Base-by-base conservation (phyloP, 2,888 invertebrate genomes). In the Lycia hirtaria region DNA sequence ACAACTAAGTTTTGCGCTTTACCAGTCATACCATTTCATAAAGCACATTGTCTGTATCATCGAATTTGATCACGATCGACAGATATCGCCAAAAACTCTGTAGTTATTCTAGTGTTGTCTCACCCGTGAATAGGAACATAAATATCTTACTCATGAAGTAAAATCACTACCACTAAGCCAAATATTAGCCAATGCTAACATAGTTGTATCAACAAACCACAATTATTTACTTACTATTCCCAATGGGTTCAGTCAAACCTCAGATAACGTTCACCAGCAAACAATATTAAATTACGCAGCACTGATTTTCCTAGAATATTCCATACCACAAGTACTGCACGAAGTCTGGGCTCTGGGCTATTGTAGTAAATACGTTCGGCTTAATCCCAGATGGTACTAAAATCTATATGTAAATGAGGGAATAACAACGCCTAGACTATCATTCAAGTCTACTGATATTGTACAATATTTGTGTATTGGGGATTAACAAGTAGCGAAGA, bases 371-470 rank as follows among this genome's bases (percentile, higher is more conserved):
- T 38, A 37, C 45, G 37, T 41, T 52, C 24, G 12, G 54, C 56
- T 60, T 58, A 56, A 47, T 56, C 53, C 58, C 48, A 56, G 56
- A 47, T 52, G 43, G 37, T 49, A 1, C 57, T 22, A 20, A 49
- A 32, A 50, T 58, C 33, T 65, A 60, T 66, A 71, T 72, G 71
- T 62, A 69, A 72, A 72, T 71, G 65, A 62, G 68, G 41, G 67
- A 26, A 43, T 44, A 32, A 51, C 41, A 55, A 56, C 33, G 19
- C 47, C 51, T 47, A 55, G 22, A 9, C 32, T 33, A 20, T 15
- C 32, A 14, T 15, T 9, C 44, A 33, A 49, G 47, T 44, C 59
- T 57, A 56, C 14, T 22, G 24, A 24, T 6, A 14, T 7, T 12
- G 20, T 6, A 20, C 1, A 5, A 22, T n/a, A 24, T 24, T 3